Base-by-base conservation (phyloP, 2,797 vertebrate species). In the Aldrovandia affinis region DNA sequence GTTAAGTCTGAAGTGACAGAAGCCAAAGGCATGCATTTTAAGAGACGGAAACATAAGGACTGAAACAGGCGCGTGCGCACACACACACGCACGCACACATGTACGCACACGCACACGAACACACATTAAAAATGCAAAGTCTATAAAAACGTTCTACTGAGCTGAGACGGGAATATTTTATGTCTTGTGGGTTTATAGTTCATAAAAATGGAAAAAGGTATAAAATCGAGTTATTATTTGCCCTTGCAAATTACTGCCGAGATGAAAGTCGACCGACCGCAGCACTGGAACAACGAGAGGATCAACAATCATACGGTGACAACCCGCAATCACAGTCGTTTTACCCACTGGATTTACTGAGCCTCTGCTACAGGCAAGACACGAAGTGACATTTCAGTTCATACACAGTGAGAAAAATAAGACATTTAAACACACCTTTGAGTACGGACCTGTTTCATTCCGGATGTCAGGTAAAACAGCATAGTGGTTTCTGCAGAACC, bases 221-320 rank as follows among this genome's bases (percentile, higher is more conserved):
- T 54, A n/a, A 55, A 80, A 57, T 33, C 8, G 52, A 25, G 50
- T 55, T 55, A 54, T 80, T n/a, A 42, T 92, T 91, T 92, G 88
- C 85, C 91, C 92, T 92, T 91, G 89, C 85, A 89, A 88, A 89
- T 92, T 89, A 91, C 91, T 91, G 90, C 90, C 88, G 91, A 91
- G 89, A 91, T 89, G 92, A 94, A 93, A 92, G 89, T 89, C 90
- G 92, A 91, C 91, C 92, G 92, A 93, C 90, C 86, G 84, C 86
- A 84, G 85, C 84, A 86, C 89, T 87, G 81, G 84, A 84, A 92
- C 85, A 90, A 87, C 90, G 91, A 89, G 84, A 92, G 87, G 88
- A 91, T 86, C 86, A 89, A 89, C 88, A 90, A 92, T 90, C 89
- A 83, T 88, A 83, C 84, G 81, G 82, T 20, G 80, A 80, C 78